A percentile compares a stretch with the other conserved stretches of the same genome.
phyloP scores from a whole-genome alignment of 1,140 invertebrate species.

The Pararge aegeria region DNA sequence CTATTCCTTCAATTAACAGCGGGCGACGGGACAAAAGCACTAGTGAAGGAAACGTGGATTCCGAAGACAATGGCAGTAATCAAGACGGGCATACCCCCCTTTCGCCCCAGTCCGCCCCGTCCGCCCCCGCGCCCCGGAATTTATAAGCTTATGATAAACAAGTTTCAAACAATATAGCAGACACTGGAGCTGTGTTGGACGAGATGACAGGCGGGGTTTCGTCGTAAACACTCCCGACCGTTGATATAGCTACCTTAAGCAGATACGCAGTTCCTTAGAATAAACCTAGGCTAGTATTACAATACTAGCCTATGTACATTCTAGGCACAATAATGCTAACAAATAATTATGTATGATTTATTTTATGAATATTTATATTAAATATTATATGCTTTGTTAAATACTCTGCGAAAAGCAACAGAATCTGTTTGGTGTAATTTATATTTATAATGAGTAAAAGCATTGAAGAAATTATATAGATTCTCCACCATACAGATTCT shows the following conservation, averaged over 20 bases:
- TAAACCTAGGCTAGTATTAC: background rate
- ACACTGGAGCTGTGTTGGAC: conserved; percentile 18
- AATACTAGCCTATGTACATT: no score
- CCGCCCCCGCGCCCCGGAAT: conserved; percentile 37
- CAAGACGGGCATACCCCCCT: conserved; percentile 35
- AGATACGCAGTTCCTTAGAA: no score
- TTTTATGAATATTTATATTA: no score
- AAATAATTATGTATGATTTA: no score
- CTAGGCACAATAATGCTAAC: no score
- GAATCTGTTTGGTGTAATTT: no score
- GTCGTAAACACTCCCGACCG: background rate
- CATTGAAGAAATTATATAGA: no score
- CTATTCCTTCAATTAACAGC: conserved; percentile 50
- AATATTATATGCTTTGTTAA: no score
- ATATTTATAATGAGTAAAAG: no score
- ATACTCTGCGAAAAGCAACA: no score
- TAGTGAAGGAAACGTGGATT: conserved; percentile 49
- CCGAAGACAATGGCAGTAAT: conserved; percentile 61
- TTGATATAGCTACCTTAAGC: background rate
- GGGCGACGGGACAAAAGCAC: conserved; percentile 47
- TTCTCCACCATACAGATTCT: no score
- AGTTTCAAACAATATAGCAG: conserved; percentile 32
- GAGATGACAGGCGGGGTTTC: conserved; percentile 5
- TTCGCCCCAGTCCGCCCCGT: background rate
- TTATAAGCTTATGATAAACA: conserved; percentile 55